Conservation (phyloP, 2,113 vertebrate genomes). For the Eleginops maclovinus region DNA sequence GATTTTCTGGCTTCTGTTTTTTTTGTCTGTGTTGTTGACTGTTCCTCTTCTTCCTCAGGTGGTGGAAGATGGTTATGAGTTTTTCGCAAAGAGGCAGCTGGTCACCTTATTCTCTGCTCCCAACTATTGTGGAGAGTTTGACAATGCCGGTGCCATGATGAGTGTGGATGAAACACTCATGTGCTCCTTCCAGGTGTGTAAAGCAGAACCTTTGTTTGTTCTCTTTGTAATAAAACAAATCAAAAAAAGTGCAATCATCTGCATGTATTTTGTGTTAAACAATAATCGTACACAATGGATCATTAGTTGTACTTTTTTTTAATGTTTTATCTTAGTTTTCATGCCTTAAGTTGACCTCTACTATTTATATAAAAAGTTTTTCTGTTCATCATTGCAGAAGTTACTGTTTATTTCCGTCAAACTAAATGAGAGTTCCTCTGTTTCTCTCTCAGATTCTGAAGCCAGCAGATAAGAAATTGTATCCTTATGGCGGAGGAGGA, state of each 20-base stretch:
- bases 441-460: slow-evolving; percentile 89
- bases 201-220: not conserved
- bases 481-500: slow-evolving; percentile 91
- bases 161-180: slow-evolving; percentile 87
- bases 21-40: not conserved
- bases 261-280: not conserved
- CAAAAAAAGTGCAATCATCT: not conserved
- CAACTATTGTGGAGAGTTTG: slow-evolving; percentile 88
- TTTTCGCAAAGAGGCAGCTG: slow-evolving; percentile 86
- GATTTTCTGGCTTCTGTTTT: not conserved
- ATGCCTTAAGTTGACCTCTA: not conserved
- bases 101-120: slow-evolving; percentile 86
- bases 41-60: slow-evolving; percentile 70
- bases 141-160: slow-evolving; percentile 88
- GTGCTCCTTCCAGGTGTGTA: slow-evolving; percentile 86
- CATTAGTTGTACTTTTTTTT: not conserved
- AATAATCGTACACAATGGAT: too few relatives aligned
- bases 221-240: not conserved
- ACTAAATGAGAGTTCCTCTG: slow-evolving; percentile 2
- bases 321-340: not conserved
- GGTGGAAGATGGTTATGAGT: slow-evolving; percentile 87
- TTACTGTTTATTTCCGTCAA: not conserved
- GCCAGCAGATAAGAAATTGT: slow-evolving; percentile 97
- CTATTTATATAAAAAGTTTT: not conserved
- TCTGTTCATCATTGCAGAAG: not conserved